These are phyloP conservation scores for Diarsia dahlii DNA, from an alignment of 2,888 invertebrate genomes.

Conservation along the genomic window DNA sequence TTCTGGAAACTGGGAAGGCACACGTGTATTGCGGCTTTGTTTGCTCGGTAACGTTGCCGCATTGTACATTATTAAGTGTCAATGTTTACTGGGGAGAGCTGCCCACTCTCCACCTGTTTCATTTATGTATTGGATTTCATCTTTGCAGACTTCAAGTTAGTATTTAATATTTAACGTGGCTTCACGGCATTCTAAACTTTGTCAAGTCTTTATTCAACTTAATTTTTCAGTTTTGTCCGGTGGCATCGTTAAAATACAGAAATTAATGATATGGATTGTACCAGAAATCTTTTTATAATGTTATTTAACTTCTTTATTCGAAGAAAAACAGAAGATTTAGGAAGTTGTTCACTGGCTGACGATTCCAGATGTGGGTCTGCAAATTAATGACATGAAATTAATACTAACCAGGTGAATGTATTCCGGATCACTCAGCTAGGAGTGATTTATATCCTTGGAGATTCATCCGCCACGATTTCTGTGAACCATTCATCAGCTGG, in stretches of 20 bases:
- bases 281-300: not conserved
- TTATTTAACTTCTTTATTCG: conserved; percentile 12
- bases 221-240: no score
- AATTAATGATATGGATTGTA: conserved; percentile 4
- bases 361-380: conserved; percentile 25
- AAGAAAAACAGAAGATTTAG: conserved; percentile 32
- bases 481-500: conserved; percentile 28
- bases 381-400: conserved; percentile 33
- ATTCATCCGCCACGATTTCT: conserved; percentile 19
- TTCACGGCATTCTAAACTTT: not conserved
- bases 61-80: not conserved
- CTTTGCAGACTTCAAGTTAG: not conserved
- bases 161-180: not conserved
- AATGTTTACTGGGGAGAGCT: not conserved
- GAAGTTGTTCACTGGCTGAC: not conserved
- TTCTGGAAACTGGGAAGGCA: not conserved
- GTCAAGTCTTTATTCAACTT: not conserved
- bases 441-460: conserved; percentile 26
- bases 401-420: conserved; percentile 25
- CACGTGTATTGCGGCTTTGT: not conserved
- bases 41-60: not conserved
- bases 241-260: no score
- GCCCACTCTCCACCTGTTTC: not conserved
- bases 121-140: not conserved
- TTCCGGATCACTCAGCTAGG: conserved; percentile 32